Conservation (phyloP, 1,140 invertebrate species). For the Diploscapter pachys region DNA sequence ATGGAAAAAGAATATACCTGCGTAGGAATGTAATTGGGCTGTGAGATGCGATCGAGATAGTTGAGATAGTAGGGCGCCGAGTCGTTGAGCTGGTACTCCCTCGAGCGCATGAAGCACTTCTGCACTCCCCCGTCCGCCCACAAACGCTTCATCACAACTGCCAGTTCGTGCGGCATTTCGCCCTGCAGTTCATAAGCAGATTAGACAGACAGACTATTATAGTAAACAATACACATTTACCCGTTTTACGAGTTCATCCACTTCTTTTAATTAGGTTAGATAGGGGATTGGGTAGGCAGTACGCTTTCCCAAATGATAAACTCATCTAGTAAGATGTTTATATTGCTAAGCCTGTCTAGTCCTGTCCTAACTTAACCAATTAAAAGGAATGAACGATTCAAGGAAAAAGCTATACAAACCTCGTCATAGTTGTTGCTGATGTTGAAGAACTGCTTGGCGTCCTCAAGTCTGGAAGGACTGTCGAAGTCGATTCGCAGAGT, state of each 20-base stretch:
- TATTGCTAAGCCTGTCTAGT: too few relatives aligned
- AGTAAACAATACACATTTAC: background rate
- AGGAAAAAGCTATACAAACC: slow-evolving; percentile 5
- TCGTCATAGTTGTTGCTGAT: slow-evolving; percentile 20
- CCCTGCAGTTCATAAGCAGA: slow-evolving; percentile 98
- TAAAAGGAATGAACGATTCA: background rate
- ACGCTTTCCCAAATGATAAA: too few relatives aligned
- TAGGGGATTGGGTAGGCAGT: too few relatives aligned
- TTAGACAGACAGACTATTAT: slow-evolving; percentile 67
- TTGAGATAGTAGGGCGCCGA: slow-evolving; percentile 90
- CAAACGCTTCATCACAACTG: slow-evolving; percentile 94
- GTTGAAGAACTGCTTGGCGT: slow-evolving; percentile 18
- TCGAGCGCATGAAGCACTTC: slow-evolving; percentile 95
- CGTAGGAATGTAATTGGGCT: slow-evolving; percentile 33
- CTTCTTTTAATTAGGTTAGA: too few relatives aligned
- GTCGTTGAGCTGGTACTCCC: slow-evolving; percentile 99
- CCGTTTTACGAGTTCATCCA: too few relatives aligned
- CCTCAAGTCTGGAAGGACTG: background rate
- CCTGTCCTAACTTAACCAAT: background rate
- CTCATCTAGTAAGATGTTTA: too few relatives aligned
- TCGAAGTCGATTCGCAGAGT: slow-evolving; percentile 89
- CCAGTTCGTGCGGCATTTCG: slow-evolving; percentile 94
- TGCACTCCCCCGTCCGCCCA: slow-evolving; percentile 95
- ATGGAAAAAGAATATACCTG: slow-evolving; percentile 53
- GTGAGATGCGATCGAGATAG: slow-evolving; percentile 56